These are phyloP conservation scores for Tillus elongatus DNA, from an alignment of 2,888 invertebrate genomes.

Conservation along the genomic window DNA sequence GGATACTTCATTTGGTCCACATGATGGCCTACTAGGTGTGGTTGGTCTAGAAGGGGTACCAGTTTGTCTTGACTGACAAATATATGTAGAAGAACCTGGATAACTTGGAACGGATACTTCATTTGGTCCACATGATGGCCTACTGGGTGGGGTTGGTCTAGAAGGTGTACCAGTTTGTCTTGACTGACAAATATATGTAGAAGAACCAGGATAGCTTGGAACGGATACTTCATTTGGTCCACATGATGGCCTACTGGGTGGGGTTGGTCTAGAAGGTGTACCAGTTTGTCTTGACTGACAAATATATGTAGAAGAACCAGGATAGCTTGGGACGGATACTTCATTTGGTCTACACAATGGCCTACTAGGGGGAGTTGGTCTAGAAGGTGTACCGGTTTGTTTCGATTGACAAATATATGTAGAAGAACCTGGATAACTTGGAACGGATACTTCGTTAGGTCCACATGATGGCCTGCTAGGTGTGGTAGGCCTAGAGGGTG, in stretches of 20 bases:
- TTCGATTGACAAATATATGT: slow-evolving; percentile 7
- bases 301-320: not conserved
- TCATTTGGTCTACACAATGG: slow-evolving; percentile 22
- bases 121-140: too few relatives aligned
- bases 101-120: slow-evolving; percentile 6
- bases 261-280: slow-evolving; percentile 16
- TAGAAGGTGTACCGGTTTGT: slow-evolving; percentile 8
- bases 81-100: too few relatives aligned
- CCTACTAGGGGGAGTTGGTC: not conserved
- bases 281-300: slow-evolving; percentile 12
- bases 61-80: too few relatives aligned
- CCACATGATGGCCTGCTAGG: slow-evolving; percentile 8
- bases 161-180: slow-evolving; percentile 10
- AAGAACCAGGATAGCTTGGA: slow-evolving; percentile 10
- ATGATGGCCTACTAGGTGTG: not conserved
- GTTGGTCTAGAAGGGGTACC: slow-evolving; percentile 1
- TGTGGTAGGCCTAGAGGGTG: slow-evolving; percentile 10
- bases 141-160: slow-evolving; percentile 8
- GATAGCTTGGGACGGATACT: not conserved
- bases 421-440: not conserved
- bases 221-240: slow-evolving; percentile 22
- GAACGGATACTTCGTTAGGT: not conserved
- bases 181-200: slow-evolving; percentile 10
- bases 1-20: too few relatives aligned
- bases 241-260: slow-evolving; percentile 26